Evolutionary conservation across 2,888 invertebrate species (phyloP).

Genomic region (Orthosia gothica): DNA sequence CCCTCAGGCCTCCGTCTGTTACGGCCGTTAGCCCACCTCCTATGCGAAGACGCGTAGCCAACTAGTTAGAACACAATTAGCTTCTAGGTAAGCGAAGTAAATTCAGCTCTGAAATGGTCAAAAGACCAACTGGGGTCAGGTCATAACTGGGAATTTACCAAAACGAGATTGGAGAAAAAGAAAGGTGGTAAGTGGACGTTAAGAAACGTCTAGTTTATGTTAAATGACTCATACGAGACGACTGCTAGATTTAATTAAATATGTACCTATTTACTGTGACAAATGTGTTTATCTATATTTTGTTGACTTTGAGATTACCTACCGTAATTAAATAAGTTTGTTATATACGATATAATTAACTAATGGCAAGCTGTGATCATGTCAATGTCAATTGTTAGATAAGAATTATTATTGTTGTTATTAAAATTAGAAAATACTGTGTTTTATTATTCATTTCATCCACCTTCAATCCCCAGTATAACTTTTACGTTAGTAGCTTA

Average conservation of each 20-base stretch:
- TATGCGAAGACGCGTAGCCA: constrained; percentile 73
- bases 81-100: constrained; percentile 52
- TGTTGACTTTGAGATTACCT: constrained; percentile 42
- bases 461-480: not conserved
- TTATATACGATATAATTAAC: constrained; percentile 27
- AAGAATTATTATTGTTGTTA: constrained; percentile 37
- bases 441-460: constrained; percentile 9
- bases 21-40: constrained; percentile 82
- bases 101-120: constrained; percentile 21
- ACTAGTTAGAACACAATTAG: constrained; percentile 62
- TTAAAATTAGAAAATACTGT: constrained; percentile 35
- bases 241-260: constrained; percentile 53
- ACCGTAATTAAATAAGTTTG: constrained; percentile 29
- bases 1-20: constrained; percentile 77
- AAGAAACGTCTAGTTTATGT: constrained; percentile 35
- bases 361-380: constrained; percentile 53
- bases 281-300: constrained; percentile 32
- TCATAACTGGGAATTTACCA: constrained; percentile 26
- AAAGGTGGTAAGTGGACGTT: constrained; percentile 33
- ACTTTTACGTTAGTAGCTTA: not conserved
- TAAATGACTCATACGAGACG: constrained; percentile 32
- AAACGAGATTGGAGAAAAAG: constrained; percentile 33
- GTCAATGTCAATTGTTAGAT: constrained; percentile 40
- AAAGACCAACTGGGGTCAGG: constrained; percentile 14
- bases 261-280: constrained; percentile 25